Percentiles rank a stretch among this genome's conserved stretches.
Conservation (phyloP, 2,888 invertebrate genomes). For the Cephus runcator region DNA sequence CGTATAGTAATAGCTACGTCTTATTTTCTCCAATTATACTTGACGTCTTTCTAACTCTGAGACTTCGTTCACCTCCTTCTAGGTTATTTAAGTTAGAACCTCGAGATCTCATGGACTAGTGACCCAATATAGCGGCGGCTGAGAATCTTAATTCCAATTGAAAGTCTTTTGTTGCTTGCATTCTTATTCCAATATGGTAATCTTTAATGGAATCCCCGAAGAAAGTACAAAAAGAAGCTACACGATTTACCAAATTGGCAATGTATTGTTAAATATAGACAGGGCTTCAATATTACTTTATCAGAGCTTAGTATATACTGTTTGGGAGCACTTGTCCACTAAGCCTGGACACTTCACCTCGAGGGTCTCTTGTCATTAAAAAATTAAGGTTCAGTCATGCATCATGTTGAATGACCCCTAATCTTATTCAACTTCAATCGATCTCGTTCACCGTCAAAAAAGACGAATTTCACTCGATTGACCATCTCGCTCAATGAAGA, state of each 20-base stretch:
- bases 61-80: background rate
- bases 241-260: slow-evolving; percentile 15
- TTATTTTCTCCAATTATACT: background rate
- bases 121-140: background rate
- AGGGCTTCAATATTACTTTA: slow-evolving; percentile 38
- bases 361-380: slow-evolving; percentile 51
- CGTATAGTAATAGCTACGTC: background rate
- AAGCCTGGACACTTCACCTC: slow-evolving; percentile 51
- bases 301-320: slow-evolving; percentile 38
- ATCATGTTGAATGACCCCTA: slow-evolving; percentile 15
- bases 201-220: background rate
- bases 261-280: slow-evolving; percentile 33
- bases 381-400: slow-evolving; percentile 31
- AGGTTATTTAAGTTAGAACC: background rate
- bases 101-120: background rate
- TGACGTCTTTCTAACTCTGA: background rate
- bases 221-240: background rate
- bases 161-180: background rate
- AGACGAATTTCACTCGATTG: background rate
- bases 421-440: background rate
- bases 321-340: slow-evolving; percentile 47
- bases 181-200: background rate
- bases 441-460: background rate
- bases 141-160: background rate
- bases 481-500: background rate